Conservation (phyloP, 2,888 invertebrate species). For the Steromphala cineraria region DNA sequence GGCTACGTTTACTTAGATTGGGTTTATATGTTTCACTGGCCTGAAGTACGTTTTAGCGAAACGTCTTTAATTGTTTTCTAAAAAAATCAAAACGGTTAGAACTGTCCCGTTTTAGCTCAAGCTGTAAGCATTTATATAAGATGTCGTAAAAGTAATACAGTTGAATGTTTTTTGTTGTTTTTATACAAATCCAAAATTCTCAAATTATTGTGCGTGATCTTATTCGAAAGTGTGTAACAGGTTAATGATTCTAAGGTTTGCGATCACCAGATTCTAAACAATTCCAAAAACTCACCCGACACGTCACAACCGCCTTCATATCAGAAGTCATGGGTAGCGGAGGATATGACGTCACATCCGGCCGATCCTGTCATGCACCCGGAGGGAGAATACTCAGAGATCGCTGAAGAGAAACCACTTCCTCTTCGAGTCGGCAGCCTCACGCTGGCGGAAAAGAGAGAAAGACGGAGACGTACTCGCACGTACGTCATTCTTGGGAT, state of each 20-base stretch:
- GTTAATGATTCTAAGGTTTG: background rate
- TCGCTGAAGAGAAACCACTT: background rate
- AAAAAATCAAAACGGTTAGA: too few species aligned
- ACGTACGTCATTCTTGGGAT: constrained; percentile 8
- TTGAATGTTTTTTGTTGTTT: too few species aligned
- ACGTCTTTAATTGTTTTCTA: too few species aligned
- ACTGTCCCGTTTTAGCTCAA: too few species aligned
- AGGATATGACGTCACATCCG: background rate
- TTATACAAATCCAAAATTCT: too few species aligned
- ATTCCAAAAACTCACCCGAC: background rate
- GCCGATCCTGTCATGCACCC: background rate
- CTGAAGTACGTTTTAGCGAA: too few species aligned
- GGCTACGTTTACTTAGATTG: too few species aligned
- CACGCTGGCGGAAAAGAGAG: background rate
- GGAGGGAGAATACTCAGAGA: constrained; percentile 2
- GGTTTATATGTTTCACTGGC: too few species aligned
- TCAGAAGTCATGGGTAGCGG: background rate
- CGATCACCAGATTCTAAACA: background rate
- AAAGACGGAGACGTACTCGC: background rate
- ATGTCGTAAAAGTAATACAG: too few species aligned
- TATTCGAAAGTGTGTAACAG: too few species aligned
- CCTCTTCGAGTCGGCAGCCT: background rate
- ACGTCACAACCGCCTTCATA: background rate
- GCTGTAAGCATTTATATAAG: too few species aligned
- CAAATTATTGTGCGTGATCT: too few species aligned